phyloP scores from a whole-genome alignment of 1,140 invertebrate genomes.

The Formica exsecta region DNA sequence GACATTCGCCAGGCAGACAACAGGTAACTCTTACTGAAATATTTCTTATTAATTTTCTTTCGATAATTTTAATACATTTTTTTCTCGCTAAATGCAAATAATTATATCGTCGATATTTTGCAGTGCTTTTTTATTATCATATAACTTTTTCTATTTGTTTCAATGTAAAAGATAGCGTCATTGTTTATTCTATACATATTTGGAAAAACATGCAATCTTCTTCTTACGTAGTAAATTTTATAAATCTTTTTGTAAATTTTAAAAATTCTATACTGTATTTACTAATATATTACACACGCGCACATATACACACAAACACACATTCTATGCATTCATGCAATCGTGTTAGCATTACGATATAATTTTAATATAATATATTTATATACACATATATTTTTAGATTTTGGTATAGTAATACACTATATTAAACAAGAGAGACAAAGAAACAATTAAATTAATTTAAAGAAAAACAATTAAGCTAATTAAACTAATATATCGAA shows the following conservation, averaged over 20 bases:
- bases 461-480: background rate
- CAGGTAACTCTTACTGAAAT: slow-evolving; percentile 60
- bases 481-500: slow-evolving; percentile 11
- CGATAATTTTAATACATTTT: background rate
- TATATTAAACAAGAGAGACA: background rate
- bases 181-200: too few relatives aligned
- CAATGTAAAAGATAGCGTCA: background rate
- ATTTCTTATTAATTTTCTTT: background rate
- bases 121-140: background rate
- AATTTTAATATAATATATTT: slow-evolving; percentile 26
- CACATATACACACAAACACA: background rate
- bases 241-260: background rate
- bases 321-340: too few relatives aligned
- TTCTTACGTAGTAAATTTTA: background rate
- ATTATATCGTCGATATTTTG: background rate
- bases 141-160: background rate
- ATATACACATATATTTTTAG: background rate
- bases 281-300: too few relatives aligned
- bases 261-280: background rate
- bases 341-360: background rate
- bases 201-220: background rate
- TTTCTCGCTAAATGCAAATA: background rate
- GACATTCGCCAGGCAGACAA: slow-evolving; percentile 58
- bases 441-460: too few relatives aligned
- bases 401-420: background rate